Base-by-base conservation (phyloP, 2,113 vertebrate species). In the Saguinus midas region DNA sequence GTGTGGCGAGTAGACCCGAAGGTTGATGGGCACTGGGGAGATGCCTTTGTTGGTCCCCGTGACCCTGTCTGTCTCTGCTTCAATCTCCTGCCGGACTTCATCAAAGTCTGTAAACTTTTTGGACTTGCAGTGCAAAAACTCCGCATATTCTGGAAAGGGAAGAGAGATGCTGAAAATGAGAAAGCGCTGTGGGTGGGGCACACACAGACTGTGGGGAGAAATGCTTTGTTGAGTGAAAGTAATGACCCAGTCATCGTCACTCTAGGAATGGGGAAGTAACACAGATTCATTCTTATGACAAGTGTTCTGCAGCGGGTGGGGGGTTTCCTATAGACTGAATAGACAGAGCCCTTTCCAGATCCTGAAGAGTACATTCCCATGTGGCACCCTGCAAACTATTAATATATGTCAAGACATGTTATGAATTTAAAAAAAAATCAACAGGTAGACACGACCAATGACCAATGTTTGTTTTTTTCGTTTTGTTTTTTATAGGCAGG, bases 101-200 rank as follows among this genome's bases (percentile, higher is more conserved):
- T 99, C 99, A 7, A 99, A 99, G 96, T 99, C 99, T 87, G 99
- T 99, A 98, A 99, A 99, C 96, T 99, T 99, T 97, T 99, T 99
- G 95, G 99, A 99, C 92, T 99, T 99, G 98, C 99, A 99, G 98
- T 99, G 99, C 97, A 99, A 98, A 97, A 99, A 99, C 94, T 99
- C 99, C 0, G 99, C 99, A 98, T 99, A 99, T 98, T 99, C 99
- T 99, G 96, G 2, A 66, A 95, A 1, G 66, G 14, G 27, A 58
- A 37, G 6, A n/a, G 50, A 89, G 23, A 80, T 0, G 21, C 10
- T 55, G 18, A 23, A 6, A 12, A 21, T 83, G 14, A 94, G 86
- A 27, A 52, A 61, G 32, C 64, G 18, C 70, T 35, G 35, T 2
- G 1, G 18, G 29, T 3, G 3, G 70, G 43, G 12, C 32, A 5